Evolutionary conservation across 2,888 invertebrate species (phyloP).

Genomic region (Cerceris rybyensis): DNA sequence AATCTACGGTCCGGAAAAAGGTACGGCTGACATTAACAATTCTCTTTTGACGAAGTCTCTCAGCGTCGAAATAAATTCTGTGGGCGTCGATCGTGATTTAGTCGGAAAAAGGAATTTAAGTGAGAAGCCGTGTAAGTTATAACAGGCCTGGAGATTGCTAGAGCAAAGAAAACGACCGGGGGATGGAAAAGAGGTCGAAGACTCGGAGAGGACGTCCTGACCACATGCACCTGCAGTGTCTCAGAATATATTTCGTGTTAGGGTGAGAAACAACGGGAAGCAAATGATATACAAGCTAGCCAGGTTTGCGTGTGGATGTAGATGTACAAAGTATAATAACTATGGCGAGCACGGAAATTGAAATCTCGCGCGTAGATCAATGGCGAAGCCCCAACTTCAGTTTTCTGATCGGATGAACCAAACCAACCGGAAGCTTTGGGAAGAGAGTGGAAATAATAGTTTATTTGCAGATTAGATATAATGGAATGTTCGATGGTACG

Average conservation of each 20-base stretch:
- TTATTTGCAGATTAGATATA: background rate
- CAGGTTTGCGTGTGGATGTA: slow-evolving; percentile 18
- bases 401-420: slow-evolving; percentile 36
- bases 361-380: slow-evolving; percentile 32
- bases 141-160: slow-evolving; percentile 39
- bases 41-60: background rate
- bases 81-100: slow-evolving; percentile 32
- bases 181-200: slow-evolving; percentile 7
- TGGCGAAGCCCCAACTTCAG: slow-evolving; percentile 26
- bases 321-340: slow-evolving; percentile 31
- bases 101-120: slow-evolving; percentile 49
- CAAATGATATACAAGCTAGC: slow-evolving; percentile 34
- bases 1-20: background rate
- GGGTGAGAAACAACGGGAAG: slow-evolving; percentile 58
- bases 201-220: slow-evolving; percentile 18
- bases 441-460: background rate
- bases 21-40: background rate
- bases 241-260: slow-evolving; percentile 21
- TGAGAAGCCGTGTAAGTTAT: slow-evolving; percentile 60
- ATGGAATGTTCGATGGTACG: too few relatives aligned
- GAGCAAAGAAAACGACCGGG: slow-evolving; percentile 33
- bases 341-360: slow-evolving; percentile 36
- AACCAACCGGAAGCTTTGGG: background rate
- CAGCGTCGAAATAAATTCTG: slow-evolving; percentile 7
- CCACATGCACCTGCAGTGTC: slow-evolving; percentile 22